Evolutionary conservation across 2,888 invertebrate genomes (phyloP).

Genomic region (Caradrina kadenii): DNA sequence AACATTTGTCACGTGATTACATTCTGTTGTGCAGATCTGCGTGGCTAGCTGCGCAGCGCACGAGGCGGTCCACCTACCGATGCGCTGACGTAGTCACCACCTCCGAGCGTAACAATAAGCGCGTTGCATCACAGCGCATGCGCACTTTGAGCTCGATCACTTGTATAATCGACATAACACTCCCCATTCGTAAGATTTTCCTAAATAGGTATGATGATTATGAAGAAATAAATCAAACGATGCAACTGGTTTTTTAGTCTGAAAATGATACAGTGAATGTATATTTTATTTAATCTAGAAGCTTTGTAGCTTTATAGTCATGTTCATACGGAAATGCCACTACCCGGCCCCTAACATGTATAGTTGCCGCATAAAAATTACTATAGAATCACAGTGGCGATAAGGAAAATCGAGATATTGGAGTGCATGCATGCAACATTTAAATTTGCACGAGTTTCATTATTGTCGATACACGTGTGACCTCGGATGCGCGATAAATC

Average conservation of each 20-base stretch:
- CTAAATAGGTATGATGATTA: constrained; percentile 15
- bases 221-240: neutral
- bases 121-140: constrained; percentile 67
- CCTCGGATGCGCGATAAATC: constrained; percentile 73
- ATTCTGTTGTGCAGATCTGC: constrained; percentile 37
- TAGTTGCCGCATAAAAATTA: constrained; percentile 61
- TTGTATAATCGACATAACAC: constrained; percentile 56
- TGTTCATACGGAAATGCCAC: constrained; percentile 64
- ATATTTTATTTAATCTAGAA: constrained; percentile 35
- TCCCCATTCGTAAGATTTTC: constrained; percentile 1
- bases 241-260: neutral
- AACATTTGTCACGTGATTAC: constrained; percentile 61
- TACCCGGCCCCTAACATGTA: constrained; percentile 50
- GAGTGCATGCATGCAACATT: constrained; percentile 66
- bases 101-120: constrained; percentile 62
- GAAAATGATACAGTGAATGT: constrained; percentile 20
- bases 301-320: constrained; percentile 49
- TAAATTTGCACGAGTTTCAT: constrained; percentile 77
- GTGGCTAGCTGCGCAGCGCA: constrained; percentile 44
- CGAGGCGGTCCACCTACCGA: constrained; percentile 49
- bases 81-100: constrained; percentile 67
- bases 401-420: constrained; percentile 69
- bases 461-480: constrained; percentile 81
- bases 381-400: constrained; percentile 60
- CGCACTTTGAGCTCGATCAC: constrained; percentile 57